phyloP scores from a whole-genome alignment of 1,140 invertebrate genomes.

The Drosophila yakuba region DNA sequence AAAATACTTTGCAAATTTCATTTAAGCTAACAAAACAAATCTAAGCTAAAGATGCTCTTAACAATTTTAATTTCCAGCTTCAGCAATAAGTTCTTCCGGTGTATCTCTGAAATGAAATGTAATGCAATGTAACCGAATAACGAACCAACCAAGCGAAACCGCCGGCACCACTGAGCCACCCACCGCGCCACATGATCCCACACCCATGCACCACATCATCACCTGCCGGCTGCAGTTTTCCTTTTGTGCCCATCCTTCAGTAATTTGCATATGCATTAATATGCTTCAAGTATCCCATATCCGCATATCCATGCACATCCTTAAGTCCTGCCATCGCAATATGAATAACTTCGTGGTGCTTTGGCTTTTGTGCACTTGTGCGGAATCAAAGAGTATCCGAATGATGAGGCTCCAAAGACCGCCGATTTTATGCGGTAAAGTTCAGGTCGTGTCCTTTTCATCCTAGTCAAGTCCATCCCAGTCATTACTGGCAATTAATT shows the following conservation, averaged over 20 bases:
- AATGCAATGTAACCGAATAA: constrained; percentile 75
- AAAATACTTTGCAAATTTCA: too few species aligned
- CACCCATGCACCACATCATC: constrained; percentile 12
- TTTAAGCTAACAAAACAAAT: not conserved
- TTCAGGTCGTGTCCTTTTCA: not conserved
- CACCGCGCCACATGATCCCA: not conserved
- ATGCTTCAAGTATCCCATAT: constrained; percentile 63
- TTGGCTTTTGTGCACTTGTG: constrained; percentile 31
- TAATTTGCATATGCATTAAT: constrained; percentile 78
- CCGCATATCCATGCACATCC: constrained; percentile 21
- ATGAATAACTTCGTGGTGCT: constrained; percentile 29
- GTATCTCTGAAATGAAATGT: constrained; percentile 39
- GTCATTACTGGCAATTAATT: too few species aligned
- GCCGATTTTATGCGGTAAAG: not conserved
- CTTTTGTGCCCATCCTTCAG: constrained; percentile 36
- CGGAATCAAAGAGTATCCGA: constrained; percentile 2
- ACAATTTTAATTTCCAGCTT: not conserved
- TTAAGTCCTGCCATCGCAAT: constrained; percentile 4
- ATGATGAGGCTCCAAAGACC: constrained; percentile 19
- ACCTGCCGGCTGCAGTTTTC: constrained; percentile 20
- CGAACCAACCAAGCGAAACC: constrained; percentile 73
- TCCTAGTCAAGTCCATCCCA: not conserved
- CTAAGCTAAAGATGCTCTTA: too few species aligned
- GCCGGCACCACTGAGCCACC: constrained; percentile 11
- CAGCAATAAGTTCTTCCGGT: not conserved